phyloP scores from a whole-genome alignment of 2,113 vertebrate genomes.

The Pipa parva region DNA sequence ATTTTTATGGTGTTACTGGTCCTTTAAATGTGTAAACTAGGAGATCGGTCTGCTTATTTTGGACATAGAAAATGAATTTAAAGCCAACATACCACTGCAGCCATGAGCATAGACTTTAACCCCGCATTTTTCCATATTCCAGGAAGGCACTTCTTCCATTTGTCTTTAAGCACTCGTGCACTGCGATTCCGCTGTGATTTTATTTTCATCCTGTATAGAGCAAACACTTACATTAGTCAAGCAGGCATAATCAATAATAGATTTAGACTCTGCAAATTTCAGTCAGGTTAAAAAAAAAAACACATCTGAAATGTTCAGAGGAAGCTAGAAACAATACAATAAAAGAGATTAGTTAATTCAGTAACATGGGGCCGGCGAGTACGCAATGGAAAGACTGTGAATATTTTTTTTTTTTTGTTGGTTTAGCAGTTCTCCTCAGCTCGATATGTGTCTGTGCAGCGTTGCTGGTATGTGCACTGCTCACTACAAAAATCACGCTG shows the following conservation, averaged over 20 bases:
- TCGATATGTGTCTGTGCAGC: background rate
- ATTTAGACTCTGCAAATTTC: background rate
- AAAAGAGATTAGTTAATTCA: background rate
- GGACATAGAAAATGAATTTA: no score
- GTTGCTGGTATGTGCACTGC: background rate
- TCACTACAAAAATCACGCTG: constrained; percentile 2
- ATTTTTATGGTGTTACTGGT: no score
- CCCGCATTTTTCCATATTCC: no score
- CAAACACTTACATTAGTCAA: background rate
- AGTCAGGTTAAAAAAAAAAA: background rate
- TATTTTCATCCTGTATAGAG: background rate
- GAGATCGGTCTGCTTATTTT: no score
- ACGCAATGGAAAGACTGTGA: background rate
- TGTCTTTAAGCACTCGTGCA: background rate
- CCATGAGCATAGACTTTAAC: no score
- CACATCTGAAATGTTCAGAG: background rate
- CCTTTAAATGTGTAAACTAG: no score
- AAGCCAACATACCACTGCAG: no score
- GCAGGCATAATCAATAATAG: background rate
- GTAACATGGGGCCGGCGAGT: background rate
- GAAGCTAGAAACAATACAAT: background rate
- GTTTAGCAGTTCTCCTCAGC: background rate
- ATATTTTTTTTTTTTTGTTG: background rate
- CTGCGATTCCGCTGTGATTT: background rate
- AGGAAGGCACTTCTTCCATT: background rate